These are phyloP conservation scores for Pseudolaguvia tuberculata DNA, from an alignment of 2,113 vertebrate genomes.

Conservation along the genomic window DNA sequence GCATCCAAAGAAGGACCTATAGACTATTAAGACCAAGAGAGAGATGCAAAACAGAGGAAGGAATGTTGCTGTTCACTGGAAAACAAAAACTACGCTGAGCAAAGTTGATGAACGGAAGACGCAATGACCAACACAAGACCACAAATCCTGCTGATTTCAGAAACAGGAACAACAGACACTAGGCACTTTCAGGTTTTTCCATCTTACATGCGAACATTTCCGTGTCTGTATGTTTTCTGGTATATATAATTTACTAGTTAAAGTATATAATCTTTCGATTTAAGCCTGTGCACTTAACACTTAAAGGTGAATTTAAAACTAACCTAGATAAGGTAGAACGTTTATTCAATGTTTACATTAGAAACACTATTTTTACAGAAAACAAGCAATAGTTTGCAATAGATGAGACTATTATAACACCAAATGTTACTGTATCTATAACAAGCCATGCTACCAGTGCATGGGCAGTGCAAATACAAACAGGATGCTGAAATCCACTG, in stretches of 20 bases:
- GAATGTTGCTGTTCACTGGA: slow-evolving; percentile 42
- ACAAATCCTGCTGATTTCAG: background rate
- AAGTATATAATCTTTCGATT: background rate
- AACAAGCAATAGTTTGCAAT: background rate
- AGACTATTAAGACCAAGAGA: slow-evolving; percentile 60
- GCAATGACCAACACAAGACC: slow-evolving; percentile 9
- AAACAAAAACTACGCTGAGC: slow-evolving; percentile 17
- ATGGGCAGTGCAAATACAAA: background rate
- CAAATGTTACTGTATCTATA: background rate
- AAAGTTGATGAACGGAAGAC: slow-evolving; percentile 32
- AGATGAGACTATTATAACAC: no score
- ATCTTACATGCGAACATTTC: no score
- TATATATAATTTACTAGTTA: no score
- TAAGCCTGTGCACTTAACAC: no score
- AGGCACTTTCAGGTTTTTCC: background rate
- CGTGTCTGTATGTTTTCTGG: no score
- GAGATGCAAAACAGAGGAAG: slow-evolving; percentile 45
- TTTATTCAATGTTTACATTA: background rate
- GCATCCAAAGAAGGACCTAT: slow-evolving; percentile 57
- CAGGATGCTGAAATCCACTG: background rate
- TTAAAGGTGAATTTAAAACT: no score
- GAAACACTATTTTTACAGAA: background rate
- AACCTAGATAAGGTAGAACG: background rate
- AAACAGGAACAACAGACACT: background rate
- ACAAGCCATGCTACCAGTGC: background rate